Conservation (phyloP, 2,888 invertebrate species). For the Lasioglossum lativentre region DNA sequence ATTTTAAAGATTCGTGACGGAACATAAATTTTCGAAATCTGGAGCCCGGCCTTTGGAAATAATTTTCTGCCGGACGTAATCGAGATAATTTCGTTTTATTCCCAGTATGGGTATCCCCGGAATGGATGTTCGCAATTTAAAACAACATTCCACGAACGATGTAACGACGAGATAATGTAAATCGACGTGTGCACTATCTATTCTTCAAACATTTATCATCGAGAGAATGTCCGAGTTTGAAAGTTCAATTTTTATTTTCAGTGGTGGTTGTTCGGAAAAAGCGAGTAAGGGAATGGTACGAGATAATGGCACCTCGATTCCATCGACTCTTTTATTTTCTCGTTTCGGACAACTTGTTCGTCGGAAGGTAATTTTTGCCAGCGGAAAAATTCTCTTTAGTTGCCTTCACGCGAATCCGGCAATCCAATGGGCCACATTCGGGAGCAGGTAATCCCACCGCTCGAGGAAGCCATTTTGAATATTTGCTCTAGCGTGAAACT, state of each 20-base stretch:
- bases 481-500: conserved; percentile 3
- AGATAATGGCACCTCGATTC: neutral
- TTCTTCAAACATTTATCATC: neutral
- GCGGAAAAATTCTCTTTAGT: neutral
- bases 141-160: neutral
- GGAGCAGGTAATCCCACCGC: neutral
- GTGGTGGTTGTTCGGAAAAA: neutral
- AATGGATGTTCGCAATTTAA: neutral
- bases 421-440: neutral
- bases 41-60: neutral
- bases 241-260: neutral
- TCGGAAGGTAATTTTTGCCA: neutral
- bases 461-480: conserved; percentile 4
- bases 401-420: neutral
- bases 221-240: neutral
- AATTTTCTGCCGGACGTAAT: neutral
- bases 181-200: neutral
- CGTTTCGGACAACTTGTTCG: neutral
- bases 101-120: neutral
- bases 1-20: too few relatives aligned
- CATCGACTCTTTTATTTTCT: neutral
- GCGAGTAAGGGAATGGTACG: neutral
- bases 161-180: neutral
- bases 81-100: neutral
- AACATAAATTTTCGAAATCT: neutral